Evolutionary conservation across 2,888 invertebrate species (phyloP), one percentile per base, ranked within the genome.

Genomic region (Physocephala rufipes): DNA sequence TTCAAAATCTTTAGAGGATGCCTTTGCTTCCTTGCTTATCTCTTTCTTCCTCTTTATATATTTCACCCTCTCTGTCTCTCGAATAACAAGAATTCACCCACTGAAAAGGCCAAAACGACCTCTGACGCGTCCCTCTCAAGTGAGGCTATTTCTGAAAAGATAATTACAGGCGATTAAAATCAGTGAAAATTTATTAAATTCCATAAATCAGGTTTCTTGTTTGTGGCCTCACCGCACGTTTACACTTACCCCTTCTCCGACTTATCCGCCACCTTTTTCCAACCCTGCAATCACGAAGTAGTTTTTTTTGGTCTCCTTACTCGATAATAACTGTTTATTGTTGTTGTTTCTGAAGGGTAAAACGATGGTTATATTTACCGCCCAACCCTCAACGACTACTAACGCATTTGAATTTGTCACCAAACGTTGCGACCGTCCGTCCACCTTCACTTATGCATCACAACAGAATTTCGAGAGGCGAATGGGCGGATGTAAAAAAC

Each of bases 141-240:
- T 51, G 68, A 55, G 70, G 70, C 9, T 67, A 63, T 59, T 70
- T 58, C 36, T 71, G 73, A 75, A 63, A 76, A 74, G 71, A 77
- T 82, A 82, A 82, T 82, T 83, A 82, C 79, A 78, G 79, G 74
- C 81, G 82, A 82, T 82, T 83, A 82, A 82, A 82, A 83, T 83
- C 83, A 79, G 79, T 78, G 79, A 74, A 81, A 80, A 82, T 82
- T 83, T 83, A 82, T 82, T 82, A 82, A 82, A 82, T 83, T 82
- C 79, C 81, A 82, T 82, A 82, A 82, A 82, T 82, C 83, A 82
- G 79, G 62, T 74, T 74, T 61, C 71, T 69, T 71, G 73, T 69
- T 73, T 71, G 68, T 66, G 71, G 71, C 47, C 66, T 55, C n/a
- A 9, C 12, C 30, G 19, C 28, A n/a, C n/a, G n/a, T 15, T 63